Evolutionary conservation across 1,140 invertebrate genomes (phyloP).

Genomic region (Teleopsis dalmanni): DNA sequence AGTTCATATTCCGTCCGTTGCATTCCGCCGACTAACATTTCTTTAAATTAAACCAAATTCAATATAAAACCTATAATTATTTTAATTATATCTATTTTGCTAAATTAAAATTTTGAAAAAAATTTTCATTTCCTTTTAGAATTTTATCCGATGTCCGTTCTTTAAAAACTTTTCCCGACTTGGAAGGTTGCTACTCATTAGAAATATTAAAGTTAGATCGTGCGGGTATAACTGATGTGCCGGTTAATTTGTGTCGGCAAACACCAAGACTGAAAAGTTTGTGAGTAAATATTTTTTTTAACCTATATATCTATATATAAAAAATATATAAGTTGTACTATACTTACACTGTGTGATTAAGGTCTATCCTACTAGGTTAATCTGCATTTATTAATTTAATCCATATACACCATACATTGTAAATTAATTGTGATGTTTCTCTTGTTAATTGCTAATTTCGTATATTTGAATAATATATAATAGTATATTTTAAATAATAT

Average conservation of each 20-base stretch:
- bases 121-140: conserved; percentile 47
- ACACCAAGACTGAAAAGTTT: conserved; percentile 74
- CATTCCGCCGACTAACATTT: neutral
- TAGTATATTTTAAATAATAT: too few relatives aligned
- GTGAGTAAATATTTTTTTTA: conserved; percentile 60
- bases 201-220: conserved; percentile 77
- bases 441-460: too few relatives aligned
- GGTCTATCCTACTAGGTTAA: too few relatives aligned
- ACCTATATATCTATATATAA: neutral
- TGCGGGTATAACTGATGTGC: conserved; percentile 62
- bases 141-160: conserved; percentile 77
- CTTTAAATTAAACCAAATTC: too few relatives aligned
- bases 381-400: too few relatives aligned
- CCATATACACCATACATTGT: too few relatives aligned
- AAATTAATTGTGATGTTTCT: too few relatives aligned
- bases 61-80: too few relatives aligned
- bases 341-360: too few relatives aligned
- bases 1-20: neutral
- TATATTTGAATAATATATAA: too few relatives aligned
- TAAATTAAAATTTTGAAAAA: conserved; percentile 7
- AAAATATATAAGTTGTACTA: neutral
- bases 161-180: conserved; percentile 68
- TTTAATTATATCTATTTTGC: neutral
- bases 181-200: conserved; percentile 68
- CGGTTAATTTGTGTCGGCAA: conserved; percentile 65